phyloP scores from a whole-genome alignment of 1,140 invertebrate species.

The Drosophila ercepeae region DNA sequence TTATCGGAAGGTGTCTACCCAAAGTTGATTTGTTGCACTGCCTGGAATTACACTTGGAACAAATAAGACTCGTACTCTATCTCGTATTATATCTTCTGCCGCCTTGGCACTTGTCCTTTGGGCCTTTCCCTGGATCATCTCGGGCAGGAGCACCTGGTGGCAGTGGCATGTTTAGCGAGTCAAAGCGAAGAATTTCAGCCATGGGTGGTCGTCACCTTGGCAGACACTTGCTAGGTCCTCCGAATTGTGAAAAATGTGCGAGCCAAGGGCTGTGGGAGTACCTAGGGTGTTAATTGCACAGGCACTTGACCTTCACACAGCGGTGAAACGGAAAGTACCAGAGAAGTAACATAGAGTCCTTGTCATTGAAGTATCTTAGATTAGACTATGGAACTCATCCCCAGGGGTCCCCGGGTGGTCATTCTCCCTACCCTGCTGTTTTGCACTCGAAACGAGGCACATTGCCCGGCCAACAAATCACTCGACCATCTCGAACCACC shows the following conservation, averaged over 20 bases:
- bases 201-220: slow-evolving; percentile 53
- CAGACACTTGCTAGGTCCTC: slow-evolving; percentile 63
- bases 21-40: not conserved
- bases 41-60: slow-evolving; percentile 2
- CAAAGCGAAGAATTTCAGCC: slow-evolving; percentile 17
- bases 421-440: no score
- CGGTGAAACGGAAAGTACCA: slow-evolving; percentile 13
- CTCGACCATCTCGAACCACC: slow-evolving; percentile 35
- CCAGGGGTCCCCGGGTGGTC: not conserved
- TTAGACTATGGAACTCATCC: not conserved
- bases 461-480: slow-evolving; percentile 13
- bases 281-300: slow-evolving; percentile 60
- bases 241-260: slow-evolving; percentile 24
- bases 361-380: slow-evolving; percentile 58
- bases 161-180: slow-evolving; percentile 26
- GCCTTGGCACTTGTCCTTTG: slow-evolving; percentile 5
- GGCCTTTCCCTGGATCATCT: slow-evolving; percentile 22
- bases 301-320: slow-evolving; percentile 52
- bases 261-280: slow-evolving; percentile 14
- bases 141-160: slow-evolving; percentile 5
- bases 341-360: slow-evolving; percentile 43
- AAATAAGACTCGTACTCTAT: no score
- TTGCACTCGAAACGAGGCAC: slow-evolving; percentile 54
- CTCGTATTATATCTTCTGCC: no score
- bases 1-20: slow-evolving; percentile 51